Evolutionary conservation across 2,797 vertebrate species (phyloP).

Genomic region (Synaphobranchus kaupii): DNA sequence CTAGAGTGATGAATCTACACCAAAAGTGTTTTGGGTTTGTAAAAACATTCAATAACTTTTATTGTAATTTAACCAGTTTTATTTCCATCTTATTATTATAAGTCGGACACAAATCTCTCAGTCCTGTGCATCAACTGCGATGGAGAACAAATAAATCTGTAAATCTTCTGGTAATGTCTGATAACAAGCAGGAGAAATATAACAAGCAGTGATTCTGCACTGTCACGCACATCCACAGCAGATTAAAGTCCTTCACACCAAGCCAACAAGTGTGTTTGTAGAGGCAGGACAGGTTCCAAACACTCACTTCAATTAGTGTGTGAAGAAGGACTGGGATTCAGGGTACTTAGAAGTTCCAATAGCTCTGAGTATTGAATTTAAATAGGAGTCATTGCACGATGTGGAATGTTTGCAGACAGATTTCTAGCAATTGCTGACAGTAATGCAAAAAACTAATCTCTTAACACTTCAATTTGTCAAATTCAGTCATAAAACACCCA

Average conservation of each 20-base stretch:
- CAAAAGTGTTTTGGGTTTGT: not conserved
- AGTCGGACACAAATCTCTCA: conserved; percentile 12
- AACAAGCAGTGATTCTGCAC: not conserved
- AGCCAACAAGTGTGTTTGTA: not conserved
- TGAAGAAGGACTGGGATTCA: not conserved
- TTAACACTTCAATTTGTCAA: not conserved
- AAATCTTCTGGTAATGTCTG: not conserved
- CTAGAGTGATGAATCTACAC: not conserved
- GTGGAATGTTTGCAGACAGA: not conserved
- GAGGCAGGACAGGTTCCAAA: not conserved
- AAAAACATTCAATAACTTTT: not conserved
- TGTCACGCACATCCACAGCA: too few species aligned
- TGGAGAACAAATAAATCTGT: not conserved
- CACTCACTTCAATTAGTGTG: not conserved
- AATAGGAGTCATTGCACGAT: not conserved
- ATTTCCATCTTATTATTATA: not conserved
- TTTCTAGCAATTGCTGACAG: not conserved
- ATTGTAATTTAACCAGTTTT: not conserved
- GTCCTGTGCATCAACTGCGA: conserved; percentile 18
- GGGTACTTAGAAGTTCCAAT: not conserved
- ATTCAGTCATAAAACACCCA: not conserved
- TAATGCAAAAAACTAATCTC: not conserved
- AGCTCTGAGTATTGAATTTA: not conserved
- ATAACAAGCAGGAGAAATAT: conserved; percentile 1
- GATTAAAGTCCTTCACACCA: not conserved